Conservation (phyloP, 2,797 vertebrate genomes). For the Neomorphus geoffroyi region DNA sequence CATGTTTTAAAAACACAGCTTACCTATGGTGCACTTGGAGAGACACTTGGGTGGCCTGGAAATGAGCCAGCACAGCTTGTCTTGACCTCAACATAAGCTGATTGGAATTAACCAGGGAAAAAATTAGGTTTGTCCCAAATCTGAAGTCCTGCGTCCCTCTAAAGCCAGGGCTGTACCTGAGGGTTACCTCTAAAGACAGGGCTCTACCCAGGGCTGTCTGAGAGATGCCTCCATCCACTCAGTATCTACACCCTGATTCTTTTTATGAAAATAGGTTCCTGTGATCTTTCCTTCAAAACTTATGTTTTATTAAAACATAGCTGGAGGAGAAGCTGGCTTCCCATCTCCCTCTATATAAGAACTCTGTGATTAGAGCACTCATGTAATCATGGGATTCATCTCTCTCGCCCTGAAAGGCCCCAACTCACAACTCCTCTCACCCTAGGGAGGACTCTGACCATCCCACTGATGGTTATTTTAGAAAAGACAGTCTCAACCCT, state of each 20-base stretch:
- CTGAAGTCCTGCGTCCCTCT: not conserved
- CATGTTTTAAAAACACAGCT: not conserved
- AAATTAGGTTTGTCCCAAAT: not conserved
- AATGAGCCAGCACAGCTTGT: not conserved
- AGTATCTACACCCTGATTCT: constrained; percentile 50
- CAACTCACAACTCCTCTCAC: constrained; percentile 42
- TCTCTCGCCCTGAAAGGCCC: constrained; percentile 47
- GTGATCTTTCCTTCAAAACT: constrained; percentile 67
- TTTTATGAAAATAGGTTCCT: constrained; percentile 65
- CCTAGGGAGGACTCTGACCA: constrained; percentile 37
- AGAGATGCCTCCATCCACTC: constrained; percentile 53
- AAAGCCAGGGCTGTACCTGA: constrained; percentile 1
- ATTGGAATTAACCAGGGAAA: not conserved
- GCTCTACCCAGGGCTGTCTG: constrained; percentile 33
- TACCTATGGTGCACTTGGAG: fast-evolving
- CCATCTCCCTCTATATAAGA: constrained; percentile 35
- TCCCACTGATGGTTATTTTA: constrained; percentile 31
- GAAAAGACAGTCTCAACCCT: constrained; percentile 46
- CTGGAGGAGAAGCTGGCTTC: constrained; percentile 59
- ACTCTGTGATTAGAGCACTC: constrained; percentile 52
- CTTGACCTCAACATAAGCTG: not conserved
- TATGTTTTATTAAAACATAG: constrained; percentile 71
- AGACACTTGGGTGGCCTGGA: not conserved
- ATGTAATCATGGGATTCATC: constrained; percentile 48
- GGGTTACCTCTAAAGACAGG: constrained; percentile 21